A percentile compares a stretch with the other conserved stretches of the same genome.
Evolutionary conservation across 2,113 vertebrate genomes (phyloP).

Genomic region (Theropithecus gelada): DNA sequence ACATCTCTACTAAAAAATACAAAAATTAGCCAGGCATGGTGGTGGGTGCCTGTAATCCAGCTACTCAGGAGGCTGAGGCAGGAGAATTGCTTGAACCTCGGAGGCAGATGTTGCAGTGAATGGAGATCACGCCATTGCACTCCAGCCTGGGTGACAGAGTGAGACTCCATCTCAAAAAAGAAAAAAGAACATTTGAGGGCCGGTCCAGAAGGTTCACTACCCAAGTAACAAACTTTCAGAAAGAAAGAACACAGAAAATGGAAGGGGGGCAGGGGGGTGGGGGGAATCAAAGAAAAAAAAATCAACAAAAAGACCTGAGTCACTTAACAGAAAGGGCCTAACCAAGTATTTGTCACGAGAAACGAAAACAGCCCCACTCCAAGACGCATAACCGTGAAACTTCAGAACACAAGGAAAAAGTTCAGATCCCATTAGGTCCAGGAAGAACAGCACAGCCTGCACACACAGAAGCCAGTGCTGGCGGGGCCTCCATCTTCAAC

Average conservation of each 20-base stretch:
- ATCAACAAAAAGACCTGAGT: background rate
- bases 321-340: background rate
- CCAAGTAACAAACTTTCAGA: background rate
- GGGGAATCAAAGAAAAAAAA: background rate
- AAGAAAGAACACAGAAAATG: background rate
- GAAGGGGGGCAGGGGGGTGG: no score
- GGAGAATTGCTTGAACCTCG: no score
- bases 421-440: background rate
- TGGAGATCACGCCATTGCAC: no score
- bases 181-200: background rate
- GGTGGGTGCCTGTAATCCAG: no score
- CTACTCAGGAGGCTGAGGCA: no score
- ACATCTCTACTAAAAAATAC: no score
- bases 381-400: background rate
- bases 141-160: no score
- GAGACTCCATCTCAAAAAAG: no score
- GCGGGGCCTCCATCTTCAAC: background rate
- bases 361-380: background rate
- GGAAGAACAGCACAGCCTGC: background rate
- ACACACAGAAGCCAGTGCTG: accelerated
- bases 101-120: no score
- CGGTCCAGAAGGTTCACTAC: background rate
- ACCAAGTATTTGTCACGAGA: background rate
- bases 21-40: no score
- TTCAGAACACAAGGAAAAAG: background rate